Evolutionary conservation across 2,113 vertebrate genomes (phyloP), one percentile per base, ranked within the genome.

Genomic region (Chitala chitala): DNA sequence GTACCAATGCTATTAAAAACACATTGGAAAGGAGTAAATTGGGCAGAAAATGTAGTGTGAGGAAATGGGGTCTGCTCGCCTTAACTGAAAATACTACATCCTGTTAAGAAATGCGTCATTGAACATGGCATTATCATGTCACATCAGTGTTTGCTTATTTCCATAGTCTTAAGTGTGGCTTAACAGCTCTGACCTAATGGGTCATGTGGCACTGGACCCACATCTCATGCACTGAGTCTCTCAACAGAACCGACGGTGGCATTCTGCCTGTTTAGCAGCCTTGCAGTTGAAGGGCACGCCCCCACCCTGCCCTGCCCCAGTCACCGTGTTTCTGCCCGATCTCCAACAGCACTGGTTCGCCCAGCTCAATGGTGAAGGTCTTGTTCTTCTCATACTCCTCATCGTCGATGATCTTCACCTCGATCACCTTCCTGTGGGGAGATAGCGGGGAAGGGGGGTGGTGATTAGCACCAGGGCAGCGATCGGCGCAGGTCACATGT

Each of bases 331-430:
- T 89, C 78, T 91, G 90, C 72, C 90, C 90, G 24, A 89, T 89
- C 79, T 92, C 89, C 73, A 91, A 78, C 42, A 91, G 87, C 9
- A 91, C 56, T 0, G 90, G 89, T 64, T 91, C 90, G 2, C 88
- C 90, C 80, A 91, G 82, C 86, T 90, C 90, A 12, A 92, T 83
- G 81, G 50, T 86, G 79, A 91, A 91, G 31, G 75, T 75, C 80
- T 91, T 92, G 75, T 91, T 91, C 80, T 90, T 90, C 82, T 90
- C 91, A 8, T 90, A 90, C 79, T 90, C 88, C 40, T 90, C 90
- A 63, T 90, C 89, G 8, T 91, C 90, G 26, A 90, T 90, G 12
- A 91, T 90, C 84, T 89, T 89, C 76, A 91, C 89, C 80, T 90
- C 84, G 1, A 92, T 89, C 54, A 85, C 83, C 76, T 92, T 92